These are phyloP conservation scores for Enteromius fasciolatus DNA, from an alignment of 2,797 vertebrate genomes.

Conservation along the genomic window DNA sequence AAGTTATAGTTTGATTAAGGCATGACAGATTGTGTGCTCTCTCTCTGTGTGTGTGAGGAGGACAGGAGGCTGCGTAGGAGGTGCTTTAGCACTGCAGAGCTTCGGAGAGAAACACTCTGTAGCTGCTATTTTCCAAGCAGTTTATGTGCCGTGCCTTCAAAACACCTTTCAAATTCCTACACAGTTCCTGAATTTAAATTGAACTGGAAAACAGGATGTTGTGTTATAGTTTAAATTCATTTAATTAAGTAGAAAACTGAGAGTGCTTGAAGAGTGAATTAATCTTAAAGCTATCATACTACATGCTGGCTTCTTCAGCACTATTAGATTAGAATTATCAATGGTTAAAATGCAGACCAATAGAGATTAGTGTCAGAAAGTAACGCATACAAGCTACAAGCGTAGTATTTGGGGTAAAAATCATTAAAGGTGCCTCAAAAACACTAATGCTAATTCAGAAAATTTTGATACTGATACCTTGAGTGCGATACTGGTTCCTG, in stretches of 20 bases:
- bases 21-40: background rate
- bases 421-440: background rate
- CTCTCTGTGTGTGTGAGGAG: constrained; percentile 25
- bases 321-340: background rate
- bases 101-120: background rate
- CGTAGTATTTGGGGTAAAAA: background rate
- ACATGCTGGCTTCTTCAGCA: background rate
- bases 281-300: background rate
- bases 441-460: background rate
- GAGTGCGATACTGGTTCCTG: too few relatives aligned
- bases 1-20: background rate
- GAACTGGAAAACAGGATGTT: background rate
- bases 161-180: background rate
- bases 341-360: background rate
- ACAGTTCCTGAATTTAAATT: background rate
- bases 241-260: background rate
- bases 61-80: constrained; percentile 27
- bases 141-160: constrained; percentile 4
- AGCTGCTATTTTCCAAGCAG: background rate
- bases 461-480: too few relatives aligned
- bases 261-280: too few relatives aligned
- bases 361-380: background rate
- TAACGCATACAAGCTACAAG: background rate
- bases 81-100: constrained; percentile 14
- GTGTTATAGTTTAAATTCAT: background rate